These are phyloP conservation scores for Rhynchonycteris naso DNA, from an alignment of 2,797 vertebrate species.

Conservation along the genomic window DNA sequence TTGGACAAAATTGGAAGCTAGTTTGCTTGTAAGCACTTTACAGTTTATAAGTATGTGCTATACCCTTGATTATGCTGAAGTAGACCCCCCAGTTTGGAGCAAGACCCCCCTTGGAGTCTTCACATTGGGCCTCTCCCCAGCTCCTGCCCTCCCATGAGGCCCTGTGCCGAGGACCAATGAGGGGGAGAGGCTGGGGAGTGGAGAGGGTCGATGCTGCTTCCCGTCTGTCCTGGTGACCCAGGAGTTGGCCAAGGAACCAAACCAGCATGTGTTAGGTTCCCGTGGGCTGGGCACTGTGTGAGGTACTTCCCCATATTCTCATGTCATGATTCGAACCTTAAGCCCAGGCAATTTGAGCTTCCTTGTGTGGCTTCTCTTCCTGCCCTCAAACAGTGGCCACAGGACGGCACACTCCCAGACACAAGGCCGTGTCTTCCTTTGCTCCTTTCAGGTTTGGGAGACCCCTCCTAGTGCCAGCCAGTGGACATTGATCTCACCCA, in stretches of 20 bases:
- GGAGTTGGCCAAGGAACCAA: background rate
- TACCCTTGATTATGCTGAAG: background rate
- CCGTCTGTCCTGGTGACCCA: background rate
- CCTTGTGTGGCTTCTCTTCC: background rate
- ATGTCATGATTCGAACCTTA: background rate
- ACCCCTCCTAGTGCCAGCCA: background rate
- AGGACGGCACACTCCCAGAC: background rate
- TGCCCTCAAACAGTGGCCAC: background rate
- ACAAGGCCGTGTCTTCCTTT: background rate
- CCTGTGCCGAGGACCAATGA: background rate
- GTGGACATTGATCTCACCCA: background rate
- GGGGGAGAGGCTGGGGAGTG: background rate
- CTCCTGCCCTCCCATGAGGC: background rate
- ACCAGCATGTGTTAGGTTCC: background rate
- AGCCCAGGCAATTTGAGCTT: background rate
- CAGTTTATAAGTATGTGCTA: background rate
- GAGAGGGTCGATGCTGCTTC: background rate
- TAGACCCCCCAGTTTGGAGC: background rate
- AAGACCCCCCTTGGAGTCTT: background rate
- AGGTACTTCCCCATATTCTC: background rate
- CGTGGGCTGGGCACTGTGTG: background rate
- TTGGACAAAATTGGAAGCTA: background rate
- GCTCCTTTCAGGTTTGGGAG: background rate
- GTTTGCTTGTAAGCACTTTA: background rate
- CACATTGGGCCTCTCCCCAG: background rate